These are phyloP conservation scores for Lacerta viridis DNA, from an alignment of 2,797 vertebrate genomes.

Conservation along the genomic window DNA sequence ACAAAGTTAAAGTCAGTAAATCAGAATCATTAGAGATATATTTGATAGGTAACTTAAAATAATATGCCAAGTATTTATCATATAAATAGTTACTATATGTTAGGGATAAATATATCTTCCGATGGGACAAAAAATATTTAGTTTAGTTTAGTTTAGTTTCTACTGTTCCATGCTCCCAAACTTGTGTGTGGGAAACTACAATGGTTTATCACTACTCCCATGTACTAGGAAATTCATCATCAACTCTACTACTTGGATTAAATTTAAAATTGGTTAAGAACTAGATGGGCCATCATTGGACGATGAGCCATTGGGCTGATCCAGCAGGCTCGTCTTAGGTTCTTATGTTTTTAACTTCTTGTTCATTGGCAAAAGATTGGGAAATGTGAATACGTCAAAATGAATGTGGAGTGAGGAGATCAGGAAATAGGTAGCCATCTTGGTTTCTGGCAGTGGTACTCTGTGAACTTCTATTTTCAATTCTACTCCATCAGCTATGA, in stretches of 20 bases:
- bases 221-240: neutral
- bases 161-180: neutral
- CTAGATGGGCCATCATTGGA: too few species aligned
- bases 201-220: neutral
- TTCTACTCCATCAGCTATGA: neutral
- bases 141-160: too few species aligned
- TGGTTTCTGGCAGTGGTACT: neutral
- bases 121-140: neutral
- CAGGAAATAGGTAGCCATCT: neutral
- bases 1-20: neutral
- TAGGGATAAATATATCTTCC: neutral
- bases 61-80: neutral
- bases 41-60: too few species aligned
- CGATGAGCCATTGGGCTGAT: too few species aligned
- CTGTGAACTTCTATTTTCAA: neutral
- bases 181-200: neutral
- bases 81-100: neutral
- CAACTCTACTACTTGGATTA: neutral
- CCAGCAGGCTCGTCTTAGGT: too few species aligned
- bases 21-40: neutral
- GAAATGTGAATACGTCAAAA: neutral
- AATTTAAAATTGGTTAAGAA: neutral
- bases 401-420: too few species aligned
- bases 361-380: neutral
- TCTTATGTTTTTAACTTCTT: too few species aligned